These are phyloP conservation scores for Dasysyrphus tricinctus DNA, from an alignment of 2,888 invertebrate species.

Conservation along the genomic window DNA sequence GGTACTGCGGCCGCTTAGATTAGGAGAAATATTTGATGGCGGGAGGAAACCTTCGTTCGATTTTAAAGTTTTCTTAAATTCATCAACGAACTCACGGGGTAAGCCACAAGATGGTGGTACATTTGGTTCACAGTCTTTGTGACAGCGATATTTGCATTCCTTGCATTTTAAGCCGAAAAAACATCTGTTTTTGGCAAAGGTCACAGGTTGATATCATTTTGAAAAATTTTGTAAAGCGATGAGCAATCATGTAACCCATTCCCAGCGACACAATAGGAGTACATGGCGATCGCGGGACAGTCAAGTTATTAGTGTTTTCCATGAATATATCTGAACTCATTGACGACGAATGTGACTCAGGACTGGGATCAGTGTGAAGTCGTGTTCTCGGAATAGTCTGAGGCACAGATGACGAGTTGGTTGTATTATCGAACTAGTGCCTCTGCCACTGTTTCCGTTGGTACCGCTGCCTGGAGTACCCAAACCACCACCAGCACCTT, in stretches of 20 bases:
- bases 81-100: slow-evolving; percentile 92
- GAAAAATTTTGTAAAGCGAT: slow-evolving; percentile 94
- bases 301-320: slow-evolving; percentile 81
- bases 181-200: slow-evolving; percentile 94
- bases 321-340: slow-evolving; percentile 80
- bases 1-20: slow-evolving; percentile 78
- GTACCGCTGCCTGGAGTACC: slow-evolving; percentile 83
- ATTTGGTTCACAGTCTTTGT: slow-evolving; percentile 93
- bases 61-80: slow-evolving; percentile 90
- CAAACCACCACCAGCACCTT: slow-evolving; percentile 83
- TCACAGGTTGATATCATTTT: slow-evolving; percentile 95
- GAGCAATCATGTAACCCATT: slow-evolving; percentile 95
- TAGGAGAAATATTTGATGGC: slow-evolving; percentile 81
- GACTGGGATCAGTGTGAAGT: slow-evolving; percentile 83
- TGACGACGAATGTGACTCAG: slow-evolving; percentile 81
- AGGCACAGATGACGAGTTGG: slow-evolving; percentile 66
- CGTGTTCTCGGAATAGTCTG: slow-evolving; percentile 79
- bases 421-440: slow-evolving; percentile 84
- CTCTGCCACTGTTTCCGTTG: slow-evolving; percentile 56
- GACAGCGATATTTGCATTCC: slow-evolving; percentile 94
- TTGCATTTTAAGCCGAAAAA: slow-evolving; percentile 95
- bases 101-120: slow-evolving; percentile 97
- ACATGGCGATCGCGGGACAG: slow-evolving; percentile 87
- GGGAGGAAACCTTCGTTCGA: slow-evolving; percentile 83
- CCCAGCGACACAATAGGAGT: slow-evolving; percentile 90